These are phyloP conservation scores for Forbesichthys agassizii DNA, from an alignment of 2,113 vertebrate species.

Conservation along the genomic window DNA sequence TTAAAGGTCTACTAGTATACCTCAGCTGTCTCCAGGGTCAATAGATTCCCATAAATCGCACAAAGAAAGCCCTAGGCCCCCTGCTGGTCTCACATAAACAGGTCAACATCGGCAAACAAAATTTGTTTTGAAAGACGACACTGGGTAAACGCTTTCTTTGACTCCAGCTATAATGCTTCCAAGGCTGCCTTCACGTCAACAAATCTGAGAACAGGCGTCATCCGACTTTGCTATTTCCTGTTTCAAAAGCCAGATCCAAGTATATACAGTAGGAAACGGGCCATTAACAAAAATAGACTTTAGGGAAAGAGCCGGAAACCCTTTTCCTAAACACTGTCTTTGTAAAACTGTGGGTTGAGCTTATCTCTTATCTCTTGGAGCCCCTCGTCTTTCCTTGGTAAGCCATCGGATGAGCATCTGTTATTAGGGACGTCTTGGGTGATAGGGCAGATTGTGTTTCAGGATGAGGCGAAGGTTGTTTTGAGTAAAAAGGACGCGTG, in stretches of 20 bases:
- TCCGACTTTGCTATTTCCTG: conserved; percentile 31
- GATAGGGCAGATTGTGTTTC: conserved; percentile 58
- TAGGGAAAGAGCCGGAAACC: conserved; percentile 2
- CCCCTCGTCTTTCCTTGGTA: conserved; percentile 43
- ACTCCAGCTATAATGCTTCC: conserved; percentile 18
- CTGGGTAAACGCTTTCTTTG: conserved; percentile 9
- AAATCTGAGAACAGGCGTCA: conserved; percentile 4
- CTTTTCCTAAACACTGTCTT: conserved; percentile 36
- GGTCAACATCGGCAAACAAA: conserved; percentile 44
- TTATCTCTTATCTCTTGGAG: conserved; percentile 18
- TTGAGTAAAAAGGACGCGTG: conserved; percentile 53
- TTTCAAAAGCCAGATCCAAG: conserved; percentile 12
- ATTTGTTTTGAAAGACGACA: conserved; percentile 38
- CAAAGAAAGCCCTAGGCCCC: conserved; percentile 39
- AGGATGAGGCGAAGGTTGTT: conserved; percentile 66
- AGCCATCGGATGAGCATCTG: conserved; percentile 65
- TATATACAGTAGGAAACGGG: conserved; percentile 8
- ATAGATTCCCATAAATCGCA: conserved; percentile 54
- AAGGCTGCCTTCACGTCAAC: conserved; percentile 1
- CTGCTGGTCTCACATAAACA: conserved; percentile 26
- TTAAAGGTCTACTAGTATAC: conserved; percentile 65
- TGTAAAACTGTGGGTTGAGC: conserved; percentile 2
- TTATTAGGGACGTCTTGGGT: conserved; percentile 53
- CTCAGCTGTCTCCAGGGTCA: conserved; percentile 73
- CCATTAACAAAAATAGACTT: neutral